Percentiles rank a stretch among this genome's conserved stretches.
Evolutionary conservation across 2,797 vertebrate species (phyloP).

Genomic region (Syndactyla subalaris): DNA sequence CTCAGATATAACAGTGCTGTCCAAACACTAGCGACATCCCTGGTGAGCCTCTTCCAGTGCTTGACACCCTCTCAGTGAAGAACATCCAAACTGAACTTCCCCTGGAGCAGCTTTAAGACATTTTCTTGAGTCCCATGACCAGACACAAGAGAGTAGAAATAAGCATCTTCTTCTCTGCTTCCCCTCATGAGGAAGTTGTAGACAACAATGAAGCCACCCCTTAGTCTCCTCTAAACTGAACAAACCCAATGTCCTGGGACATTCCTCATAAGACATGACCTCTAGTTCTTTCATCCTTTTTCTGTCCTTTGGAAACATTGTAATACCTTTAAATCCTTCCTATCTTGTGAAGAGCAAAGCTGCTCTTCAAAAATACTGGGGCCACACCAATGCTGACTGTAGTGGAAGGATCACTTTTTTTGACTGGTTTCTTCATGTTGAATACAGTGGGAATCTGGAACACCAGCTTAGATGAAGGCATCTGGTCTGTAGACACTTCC

Average conservation of each 20-base stretch:
- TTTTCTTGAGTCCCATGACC: not conserved
- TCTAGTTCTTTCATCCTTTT: not conserved
- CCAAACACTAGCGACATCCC: not conserved
- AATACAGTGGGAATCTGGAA: not conserved
- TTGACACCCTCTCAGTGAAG: not conserved
- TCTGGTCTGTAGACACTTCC: not conserved
- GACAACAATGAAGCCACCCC: not conserved
- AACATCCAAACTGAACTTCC: not conserved
- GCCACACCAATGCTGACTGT: fast-evolving
- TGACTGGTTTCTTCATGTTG: fast-evolving
- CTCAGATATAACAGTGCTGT: not conserved
- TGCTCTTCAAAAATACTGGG: not conserved
- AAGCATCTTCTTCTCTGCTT: not conserved
- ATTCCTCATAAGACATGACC: fast-evolving
- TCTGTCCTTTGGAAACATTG: not conserved
- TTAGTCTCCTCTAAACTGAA: not conserved
- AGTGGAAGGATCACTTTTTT: not conserved
- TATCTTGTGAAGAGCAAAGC: not conserved
- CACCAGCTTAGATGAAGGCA: not conserved
- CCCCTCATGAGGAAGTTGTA: not conserved
- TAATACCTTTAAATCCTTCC: not conserved
- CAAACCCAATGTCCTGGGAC: not conserved
- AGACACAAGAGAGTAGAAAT: not conserved
- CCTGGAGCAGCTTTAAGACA: not conserved
- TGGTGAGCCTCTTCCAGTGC: not conserved